Evolutionary conservation across 2,888 invertebrate species (phyloP).

Genomic region (Sphaerolaimus hirsutus): DNA sequence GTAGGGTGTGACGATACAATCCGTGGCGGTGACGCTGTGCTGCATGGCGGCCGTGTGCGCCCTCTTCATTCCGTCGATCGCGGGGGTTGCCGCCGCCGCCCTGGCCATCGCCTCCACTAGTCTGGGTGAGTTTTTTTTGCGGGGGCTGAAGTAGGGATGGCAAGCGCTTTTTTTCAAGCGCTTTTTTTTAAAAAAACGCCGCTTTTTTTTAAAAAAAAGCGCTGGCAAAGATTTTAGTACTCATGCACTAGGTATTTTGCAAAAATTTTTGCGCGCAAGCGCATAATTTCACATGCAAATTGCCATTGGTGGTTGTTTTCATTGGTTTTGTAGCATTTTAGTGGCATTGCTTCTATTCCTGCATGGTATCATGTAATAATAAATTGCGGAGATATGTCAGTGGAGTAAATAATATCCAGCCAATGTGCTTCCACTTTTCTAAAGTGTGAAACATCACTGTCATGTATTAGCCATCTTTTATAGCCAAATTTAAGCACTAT

Average conservation of each 20-base stretch:
- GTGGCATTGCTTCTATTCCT: too few relatives aligned
- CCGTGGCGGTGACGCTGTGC: slow-evolving; percentile 8
- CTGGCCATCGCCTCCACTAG: slow-evolving; percentile 9
- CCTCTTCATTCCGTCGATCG: slow-evolving; percentile 8
- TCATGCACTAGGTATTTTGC: not conserved
- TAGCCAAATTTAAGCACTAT: too few relatives aligned
- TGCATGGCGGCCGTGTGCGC: slow-evolving; percentile 9
- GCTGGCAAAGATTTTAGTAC: not conserved
- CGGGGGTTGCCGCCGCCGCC: slow-evolving; percentile 8
- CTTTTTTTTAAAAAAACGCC: not conserved
- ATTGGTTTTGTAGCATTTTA: too few relatives aligned
- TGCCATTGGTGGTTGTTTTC: too few relatives aligned
- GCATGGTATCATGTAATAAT: too few relatives aligned
- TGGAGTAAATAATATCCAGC: too few relatives aligned
- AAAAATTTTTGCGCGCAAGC: too few relatives aligned
- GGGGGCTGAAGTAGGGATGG: not conserved
- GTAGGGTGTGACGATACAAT: slow-evolving; percentile 4
- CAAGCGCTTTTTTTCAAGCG: not conserved
- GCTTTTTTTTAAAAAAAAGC: not conserved
- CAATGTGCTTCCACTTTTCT: too few relatives aligned
- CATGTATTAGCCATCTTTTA: too few relatives aligned
- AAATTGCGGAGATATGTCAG: too few relatives aligned
- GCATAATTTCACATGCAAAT: too few relatives aligned
- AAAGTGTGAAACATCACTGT: too few relatives aligned
- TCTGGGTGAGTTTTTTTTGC: slow-evolving; percentile 4